Percentiles rank a stretch among this genome's conserved stretches.
Conservation (phyloP, 2,888 invertebrate species). For the Osmoderma eremita region DNA sequence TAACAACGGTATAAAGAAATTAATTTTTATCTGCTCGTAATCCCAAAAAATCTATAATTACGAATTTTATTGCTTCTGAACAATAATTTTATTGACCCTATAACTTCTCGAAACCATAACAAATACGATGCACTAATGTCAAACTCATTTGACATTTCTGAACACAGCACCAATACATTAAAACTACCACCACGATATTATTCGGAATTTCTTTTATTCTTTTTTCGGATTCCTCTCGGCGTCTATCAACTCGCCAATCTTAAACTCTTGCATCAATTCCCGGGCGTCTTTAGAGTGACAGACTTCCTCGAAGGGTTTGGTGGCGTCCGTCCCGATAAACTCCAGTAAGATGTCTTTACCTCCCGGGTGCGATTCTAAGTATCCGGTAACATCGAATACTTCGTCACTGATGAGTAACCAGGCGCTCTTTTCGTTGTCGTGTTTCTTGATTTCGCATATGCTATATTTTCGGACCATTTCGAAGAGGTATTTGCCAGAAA, state of each 20-base stretch:
- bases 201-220: no score
- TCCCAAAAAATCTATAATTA: no score
- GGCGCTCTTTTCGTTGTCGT: constrained; percentile 1
- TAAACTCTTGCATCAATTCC: background rate
- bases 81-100: no score
- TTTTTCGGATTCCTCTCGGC: background rate
- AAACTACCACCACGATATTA: no score
- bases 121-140: no score
- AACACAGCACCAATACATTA: no score
- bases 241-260: constrained; percentile 7
- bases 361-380: background rate
- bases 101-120: no score
- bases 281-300: background rate
- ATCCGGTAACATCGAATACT: constrained; percentile 3
- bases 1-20: no score
- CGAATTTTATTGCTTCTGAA: no score
- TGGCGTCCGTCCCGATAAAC: background rate
- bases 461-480: background rate
- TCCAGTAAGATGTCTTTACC: constrained; percentile 8
- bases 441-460: constrained; percentile 2
- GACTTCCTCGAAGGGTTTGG: background rate
- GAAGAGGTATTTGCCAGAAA: background rate
- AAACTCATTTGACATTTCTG: no score
- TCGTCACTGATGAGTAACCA: background rate
- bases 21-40: no score